Evolutionary conservation across 2,113 vertebrate genomes (phyloP).

Genomic region (Muntiacus muntjak): DNA sequence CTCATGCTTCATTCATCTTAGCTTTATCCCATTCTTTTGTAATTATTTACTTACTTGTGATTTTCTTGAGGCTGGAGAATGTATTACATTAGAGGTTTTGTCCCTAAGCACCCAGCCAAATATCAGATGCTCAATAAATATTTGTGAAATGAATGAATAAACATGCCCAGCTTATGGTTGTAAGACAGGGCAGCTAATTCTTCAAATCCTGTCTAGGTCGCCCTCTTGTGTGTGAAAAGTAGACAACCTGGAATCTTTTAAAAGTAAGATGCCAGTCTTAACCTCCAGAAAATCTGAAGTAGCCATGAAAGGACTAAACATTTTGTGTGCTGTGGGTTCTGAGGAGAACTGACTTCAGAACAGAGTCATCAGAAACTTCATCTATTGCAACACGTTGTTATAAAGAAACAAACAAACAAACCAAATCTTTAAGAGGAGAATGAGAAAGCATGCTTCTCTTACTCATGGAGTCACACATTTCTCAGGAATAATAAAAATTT

Average conservation of each 20-base stretch:
- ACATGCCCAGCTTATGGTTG: neutral
- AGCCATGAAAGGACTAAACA: neutral
- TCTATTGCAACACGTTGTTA: neutral
- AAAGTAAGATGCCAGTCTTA: neutral
- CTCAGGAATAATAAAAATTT: neutral
- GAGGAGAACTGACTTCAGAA: neutral
- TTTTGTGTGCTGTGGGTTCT: neutral
- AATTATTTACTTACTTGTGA: neutral
- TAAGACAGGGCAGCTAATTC: neutral
- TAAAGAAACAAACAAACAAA: neutral
- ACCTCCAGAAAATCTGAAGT: neutral
- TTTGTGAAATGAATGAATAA: neutral
- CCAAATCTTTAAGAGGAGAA: neutral
- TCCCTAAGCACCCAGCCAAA: neutral
- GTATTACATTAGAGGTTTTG: neutral
- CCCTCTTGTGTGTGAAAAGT: neutral
- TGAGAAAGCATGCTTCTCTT: neutral
- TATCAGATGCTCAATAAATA: slow-evolving; percentile 22
- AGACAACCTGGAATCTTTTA: neutral
- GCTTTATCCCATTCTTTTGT: neutral
- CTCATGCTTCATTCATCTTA: neutral
- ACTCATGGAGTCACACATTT: neutral
- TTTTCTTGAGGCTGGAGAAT: neutral
- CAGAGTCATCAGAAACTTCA: neutral
- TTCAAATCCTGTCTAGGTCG: neutral